Conservation (phyloP, 2,797 vertebrate species). For the Intellagama lesueurii region DNA sequence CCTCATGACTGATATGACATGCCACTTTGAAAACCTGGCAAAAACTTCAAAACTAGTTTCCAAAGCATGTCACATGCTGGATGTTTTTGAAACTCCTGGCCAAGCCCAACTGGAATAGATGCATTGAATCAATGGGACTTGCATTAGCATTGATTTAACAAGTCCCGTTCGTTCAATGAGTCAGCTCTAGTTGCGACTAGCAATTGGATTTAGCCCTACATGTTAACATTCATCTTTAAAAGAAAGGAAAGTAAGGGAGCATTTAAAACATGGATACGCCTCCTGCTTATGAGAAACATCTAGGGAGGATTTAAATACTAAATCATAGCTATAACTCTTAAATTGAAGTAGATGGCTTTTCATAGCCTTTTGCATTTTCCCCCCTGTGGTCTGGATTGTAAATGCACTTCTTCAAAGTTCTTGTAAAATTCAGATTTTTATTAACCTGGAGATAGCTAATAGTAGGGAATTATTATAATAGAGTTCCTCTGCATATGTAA, state of each 20-base stretch:
- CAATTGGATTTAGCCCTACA: too few species aligned
- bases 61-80: neutral
- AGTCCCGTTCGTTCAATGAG: too few species aligned
- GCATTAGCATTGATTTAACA: too few species aligned
- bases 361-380: neutral
- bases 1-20: neutral
- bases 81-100: too few species aligned
- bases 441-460: neutral
- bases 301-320: neutral
- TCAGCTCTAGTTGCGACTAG: too few species aligned
- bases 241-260: neutral
- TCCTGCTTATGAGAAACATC: neutral
- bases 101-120: neutral
- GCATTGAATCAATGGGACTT: too few species aligned
- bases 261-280: neutral
- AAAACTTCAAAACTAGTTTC: neutral
- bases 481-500: neutral
- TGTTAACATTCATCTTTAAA: too few species aligned
- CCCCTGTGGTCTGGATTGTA: neutral
- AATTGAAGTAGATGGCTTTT: conserved; percentile 44
- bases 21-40: neutral
- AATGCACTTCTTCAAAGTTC: conserved; percentile 33
- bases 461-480: neutral
- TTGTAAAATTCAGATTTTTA: neutral
- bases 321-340: conserved; percentile 18